These are phyloP conservation scores for Sorex fumeus DNA, from an alignment of 2,113 vertebrate genomes.

Conservation along the genomic window DNA sequence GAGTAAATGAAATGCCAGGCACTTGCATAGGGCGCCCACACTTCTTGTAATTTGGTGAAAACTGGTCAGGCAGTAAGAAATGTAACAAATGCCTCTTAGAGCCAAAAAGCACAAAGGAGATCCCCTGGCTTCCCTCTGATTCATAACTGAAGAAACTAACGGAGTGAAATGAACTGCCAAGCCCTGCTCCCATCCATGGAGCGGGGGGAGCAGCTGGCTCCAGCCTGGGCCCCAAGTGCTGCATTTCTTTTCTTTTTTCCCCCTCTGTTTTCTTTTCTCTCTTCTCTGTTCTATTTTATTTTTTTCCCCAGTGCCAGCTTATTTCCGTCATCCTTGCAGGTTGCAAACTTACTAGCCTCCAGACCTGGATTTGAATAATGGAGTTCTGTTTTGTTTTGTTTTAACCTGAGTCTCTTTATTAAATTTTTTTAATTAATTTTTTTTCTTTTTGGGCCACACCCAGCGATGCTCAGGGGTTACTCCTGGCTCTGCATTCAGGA, in stretches of 20 bases:
- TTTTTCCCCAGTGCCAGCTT: no score
- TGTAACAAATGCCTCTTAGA: slow-evolving; percentile 57
- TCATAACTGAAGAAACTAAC: slow-evolving; percentile 19
- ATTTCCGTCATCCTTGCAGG: neutral
- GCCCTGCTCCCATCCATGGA: neutral
- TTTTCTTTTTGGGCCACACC: no score
- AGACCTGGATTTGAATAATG: neutral
- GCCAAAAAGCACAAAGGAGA: slow-evolving; percentile 24
- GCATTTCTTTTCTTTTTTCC: no score
- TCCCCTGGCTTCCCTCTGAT: slow-evolving; percentile 20
- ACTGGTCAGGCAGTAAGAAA: neutral
- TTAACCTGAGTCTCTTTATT: no score
- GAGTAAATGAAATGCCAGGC: neutral
- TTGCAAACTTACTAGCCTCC: neutral
- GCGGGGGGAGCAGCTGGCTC: no score
- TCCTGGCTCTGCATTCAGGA: no score
- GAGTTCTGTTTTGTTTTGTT: no score
- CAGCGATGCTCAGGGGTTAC: no score
- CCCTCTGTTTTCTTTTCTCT: no score
- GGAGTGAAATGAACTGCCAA: slow-evolving; percentile 7
- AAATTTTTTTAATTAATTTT: no score
- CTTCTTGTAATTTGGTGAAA: slow-evolving; percentile 51
- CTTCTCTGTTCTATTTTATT: no score
- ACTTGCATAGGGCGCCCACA: neutral
- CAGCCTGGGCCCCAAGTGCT: neutral